These are phyloP conservation scores for Tyrophagus putrescentiae DNA, from an alignment of 1,140 invertebrate species.

Conservation along the genomic window DNA sequence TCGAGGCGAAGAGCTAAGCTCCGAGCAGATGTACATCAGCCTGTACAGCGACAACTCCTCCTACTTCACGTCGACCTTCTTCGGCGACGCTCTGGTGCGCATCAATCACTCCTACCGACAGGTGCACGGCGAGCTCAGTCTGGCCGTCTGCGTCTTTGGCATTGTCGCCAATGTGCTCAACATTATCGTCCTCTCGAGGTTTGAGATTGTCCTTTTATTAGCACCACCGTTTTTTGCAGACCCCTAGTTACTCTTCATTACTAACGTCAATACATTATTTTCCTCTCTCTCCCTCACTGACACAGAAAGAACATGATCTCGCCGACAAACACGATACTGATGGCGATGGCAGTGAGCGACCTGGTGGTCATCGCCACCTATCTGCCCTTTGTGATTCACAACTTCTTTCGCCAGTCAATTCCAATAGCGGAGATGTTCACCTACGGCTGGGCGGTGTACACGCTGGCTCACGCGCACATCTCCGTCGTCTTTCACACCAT, in stretches of 20 bases:
- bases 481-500: constrained; percentile 68
- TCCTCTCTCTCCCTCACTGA: too few species aligned
- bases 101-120: constrained; percentile 32
- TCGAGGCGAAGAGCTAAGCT: too few species aligned
- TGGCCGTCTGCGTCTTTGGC: constrained; percentile 67
- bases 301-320: constrained; percentile 59
- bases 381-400: constrained; percentile 60
- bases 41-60: too few species aligned
- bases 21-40: too few species aligned
- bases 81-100: constrained; percentile 24
- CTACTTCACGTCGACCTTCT: too few species aligned
- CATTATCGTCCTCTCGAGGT: constrained; percentile 60
- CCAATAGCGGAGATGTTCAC: constrained; percentile 35
- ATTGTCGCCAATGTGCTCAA: constrained; percentile 76
- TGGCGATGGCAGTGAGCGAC: constrained; percentile 62
- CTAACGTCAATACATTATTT: too few species aligned
- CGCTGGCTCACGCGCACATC: constrained; percentile 47
- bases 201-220: too few species aligned
- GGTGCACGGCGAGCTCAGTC: constrained; percentile 51
- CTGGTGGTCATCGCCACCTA: constrained; percentile 75
- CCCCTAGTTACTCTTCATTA: too few species aligned
- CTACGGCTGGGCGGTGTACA: constrained; percentile 57
- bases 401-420: constrained; percentile 39
- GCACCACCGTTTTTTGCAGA: too few species aligned
- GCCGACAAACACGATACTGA: constrained; percentile 69